Evolutionary conservation across 37 sponge, comb jelly and placozoan species (phyloP), one percentile per base, ranked within the genome.

Genomic region (Chondrilla cf. caribensis): DNA sequence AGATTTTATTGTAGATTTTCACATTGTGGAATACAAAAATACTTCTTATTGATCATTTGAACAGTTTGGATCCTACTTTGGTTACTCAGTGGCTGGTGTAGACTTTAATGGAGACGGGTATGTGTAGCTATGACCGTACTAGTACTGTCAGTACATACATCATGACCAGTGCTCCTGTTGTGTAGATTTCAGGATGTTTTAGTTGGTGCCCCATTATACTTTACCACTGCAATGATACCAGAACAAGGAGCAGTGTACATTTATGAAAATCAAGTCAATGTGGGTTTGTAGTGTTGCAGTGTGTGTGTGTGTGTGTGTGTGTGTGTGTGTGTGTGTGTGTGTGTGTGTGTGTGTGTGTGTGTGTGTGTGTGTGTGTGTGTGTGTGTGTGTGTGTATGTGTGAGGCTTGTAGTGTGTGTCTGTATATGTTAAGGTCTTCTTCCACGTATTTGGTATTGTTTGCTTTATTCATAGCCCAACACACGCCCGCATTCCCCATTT

Each of bases 41-140:
- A 3, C 4, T 0, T 67, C 31, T 67, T 67, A 26, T 33, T n/a
- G n/a, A 33, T 67, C 51, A 33, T 67, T 3, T 67, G 33, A 7
- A 67, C 1, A 73, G 76, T 36, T 73, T 73, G 76, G 44, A 73
- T 37, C 76, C 15, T 73, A 37, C 44, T 73, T 25, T 73, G 76
- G 76, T 41, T 73, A 40, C 25, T 39, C 41, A n/a, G 11, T 73
- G 40, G 76, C 41, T 25, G 76, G 44, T 39, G 76, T 73, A 9
- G 76, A 73, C 24, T 73, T 73, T 9, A 21, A 73, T 42, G 44
- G 76, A 8, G 76, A 73, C 25, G 76, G 76, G 76, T 73, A 37
- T 41, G 76, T 32, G 5, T 55, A 19, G 25, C 25, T n/a, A 15
- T 4, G 18, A 62, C 64, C 51, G 6, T 11, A 14, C 51, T 14